Evolutionary conservation across 1,140 invertebrate species (phyloP).

Genomic region (Penaeus vannamei): DNA sequence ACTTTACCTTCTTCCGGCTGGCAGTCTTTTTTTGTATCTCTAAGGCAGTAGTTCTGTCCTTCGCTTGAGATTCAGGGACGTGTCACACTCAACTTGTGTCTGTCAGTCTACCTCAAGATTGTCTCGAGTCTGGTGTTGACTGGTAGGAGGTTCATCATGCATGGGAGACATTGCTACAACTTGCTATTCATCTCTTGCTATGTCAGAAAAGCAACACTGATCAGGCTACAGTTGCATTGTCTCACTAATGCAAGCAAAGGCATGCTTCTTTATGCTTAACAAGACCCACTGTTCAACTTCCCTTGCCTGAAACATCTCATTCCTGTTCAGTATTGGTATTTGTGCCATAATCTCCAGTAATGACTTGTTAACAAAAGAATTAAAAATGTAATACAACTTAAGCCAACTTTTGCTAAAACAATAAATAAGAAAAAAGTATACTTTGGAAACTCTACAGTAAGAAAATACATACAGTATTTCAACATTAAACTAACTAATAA

Average conservation of each 20-base stretch:
- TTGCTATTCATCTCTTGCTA: slow-evolving; percentile 38
- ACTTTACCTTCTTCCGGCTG: no score
- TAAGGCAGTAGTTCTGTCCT: slow-evolving; percentile 41
- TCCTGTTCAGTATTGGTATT: no score
- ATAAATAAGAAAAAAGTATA: no score
- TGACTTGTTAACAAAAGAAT: no score
- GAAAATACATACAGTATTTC: no score
- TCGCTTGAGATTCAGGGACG: slow-evolving; percentile 36
- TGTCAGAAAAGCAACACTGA: slow-evolving; percentile 59
- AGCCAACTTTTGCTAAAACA: no score
- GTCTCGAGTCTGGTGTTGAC: slow-evolving; percentile 62
- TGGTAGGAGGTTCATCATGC: slow-evolving; percentile 59
- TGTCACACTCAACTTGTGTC: slow-evolving; percentile 53
- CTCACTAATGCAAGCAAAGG: slow-evolving; percentile 36
- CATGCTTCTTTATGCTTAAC: slow-evolving; percentile 44
- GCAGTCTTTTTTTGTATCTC: no score
- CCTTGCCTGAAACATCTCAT: no score
- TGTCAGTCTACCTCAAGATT: slow-evolving; percentile 59
- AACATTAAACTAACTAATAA: no score
- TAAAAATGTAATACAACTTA: no score
- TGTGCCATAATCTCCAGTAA: no score
- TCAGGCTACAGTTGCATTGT: slow-evolving; percentile 44
- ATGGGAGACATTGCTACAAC: slow-evolving; percentile 56
- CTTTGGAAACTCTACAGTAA: no score
- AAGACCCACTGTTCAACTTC: not conserved